phyloP scores from a whole-genome alignment of 2,888 invertebrate genomes.

The Drepanosiphum platanoidis region DNA sequence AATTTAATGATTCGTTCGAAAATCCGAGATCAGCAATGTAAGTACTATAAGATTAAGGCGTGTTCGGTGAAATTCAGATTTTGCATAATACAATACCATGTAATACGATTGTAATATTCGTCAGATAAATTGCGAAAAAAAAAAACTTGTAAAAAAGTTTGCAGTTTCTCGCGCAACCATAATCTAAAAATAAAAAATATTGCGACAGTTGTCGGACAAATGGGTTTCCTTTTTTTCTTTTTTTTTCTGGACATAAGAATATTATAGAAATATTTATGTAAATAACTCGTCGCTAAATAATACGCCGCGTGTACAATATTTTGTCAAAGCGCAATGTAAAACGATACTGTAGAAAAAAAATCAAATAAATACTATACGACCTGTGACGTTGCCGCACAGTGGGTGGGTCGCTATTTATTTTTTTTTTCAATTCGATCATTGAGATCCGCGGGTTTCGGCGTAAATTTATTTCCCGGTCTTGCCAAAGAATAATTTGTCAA shows the following conservation, averaged over 20 bases:
- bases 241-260: background rate
- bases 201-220: background rate
- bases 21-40: too few species aligned
- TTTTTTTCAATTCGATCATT: background rate
- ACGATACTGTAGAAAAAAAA: background rate
- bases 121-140: too few species aligned
- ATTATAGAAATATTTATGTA: background rate
- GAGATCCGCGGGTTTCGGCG: background rate
- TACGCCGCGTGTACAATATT: background rate
- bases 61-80: too few species aligned
- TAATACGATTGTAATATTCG: too few species aligned
- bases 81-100: too few species aligned
- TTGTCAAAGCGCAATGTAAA: background rate
- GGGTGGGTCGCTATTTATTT: background rate
- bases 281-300: background rate
- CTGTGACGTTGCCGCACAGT: background rate
- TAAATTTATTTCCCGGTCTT: background rate
- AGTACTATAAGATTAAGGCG: too few species aligned
- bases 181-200: too few species aligned
- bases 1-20: too few species aligned
- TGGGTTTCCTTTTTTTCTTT: too few species aligned
- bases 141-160: too few species aligned
- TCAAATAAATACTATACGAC: background rate
- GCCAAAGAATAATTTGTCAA: background rate
- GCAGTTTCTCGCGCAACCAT: too few species aligned